Evolutionary conservation across 1,140 invertebrate species (phyloP).

Genomic region (Atopsyche davidsoni): DNA sequence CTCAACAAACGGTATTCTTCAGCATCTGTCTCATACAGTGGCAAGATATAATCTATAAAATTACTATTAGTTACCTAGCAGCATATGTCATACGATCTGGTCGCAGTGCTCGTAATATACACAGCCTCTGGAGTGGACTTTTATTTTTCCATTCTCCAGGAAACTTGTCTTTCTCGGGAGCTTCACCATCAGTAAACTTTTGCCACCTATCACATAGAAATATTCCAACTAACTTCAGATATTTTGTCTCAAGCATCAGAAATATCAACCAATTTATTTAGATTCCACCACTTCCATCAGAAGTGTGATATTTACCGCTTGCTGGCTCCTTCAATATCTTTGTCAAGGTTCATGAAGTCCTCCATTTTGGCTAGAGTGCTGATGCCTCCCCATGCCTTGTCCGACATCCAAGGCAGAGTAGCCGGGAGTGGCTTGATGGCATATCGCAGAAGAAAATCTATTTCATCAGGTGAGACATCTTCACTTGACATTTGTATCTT

Average conservation of each 20-base stretch:
- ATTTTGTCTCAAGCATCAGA: not conserved
- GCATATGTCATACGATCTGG: slow-evolving; percentile 87
- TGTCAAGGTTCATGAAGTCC: slow-evolving; percentile 82
- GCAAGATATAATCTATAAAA: not conserved
- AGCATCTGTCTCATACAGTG: not conserved
- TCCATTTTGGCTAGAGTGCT: slow-evolving; percentile 69
- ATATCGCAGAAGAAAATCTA: slow-evolving; percentile 87
- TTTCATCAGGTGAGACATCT: slow-evolving; percentile 56
- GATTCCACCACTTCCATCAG: too few species aligned
- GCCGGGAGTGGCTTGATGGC: slow-evolving; percentile 56
- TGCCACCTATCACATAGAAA: slow-evolving; percentile 57
- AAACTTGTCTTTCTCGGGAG: slow-evolving; percentile 88
- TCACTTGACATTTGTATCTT: slow-evolving; percentile 26
- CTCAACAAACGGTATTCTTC: not conserved
- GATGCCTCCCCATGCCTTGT: slow-evolving; percentile 82
- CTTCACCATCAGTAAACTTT: slow-evolving; percentile 86
- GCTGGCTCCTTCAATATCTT: slow-evolving; percentile 86
- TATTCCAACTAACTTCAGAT: not conserved
- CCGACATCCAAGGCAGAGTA: slow-evolving; percentile 81
- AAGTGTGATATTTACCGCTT: slow-evolving; percentile 57
- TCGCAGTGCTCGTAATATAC: slow-evolving; percentile 84
- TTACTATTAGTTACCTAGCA: slow-evolving; percentile 34
- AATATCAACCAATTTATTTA: not conserved
- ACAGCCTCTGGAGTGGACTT: slow-evolving; percentile 77
- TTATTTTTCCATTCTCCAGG: slow-evolving; percentile 97